These are phyloP conservation scores for Lasioglossum albipes DNA, from an alignment of 1,140 invertebrate genomes.

Conservation along the genomic window DNA sequence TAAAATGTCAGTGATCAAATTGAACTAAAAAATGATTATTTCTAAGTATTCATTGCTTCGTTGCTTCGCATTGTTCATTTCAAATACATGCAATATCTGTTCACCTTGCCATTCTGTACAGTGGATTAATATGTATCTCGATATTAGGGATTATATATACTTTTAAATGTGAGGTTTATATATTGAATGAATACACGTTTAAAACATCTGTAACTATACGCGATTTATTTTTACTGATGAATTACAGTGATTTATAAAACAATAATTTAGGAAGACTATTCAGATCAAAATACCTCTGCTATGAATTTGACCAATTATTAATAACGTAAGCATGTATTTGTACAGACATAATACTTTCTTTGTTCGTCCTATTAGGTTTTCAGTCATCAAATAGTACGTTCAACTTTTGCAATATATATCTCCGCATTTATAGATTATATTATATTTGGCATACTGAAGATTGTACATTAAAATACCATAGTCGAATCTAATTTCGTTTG, in stretches of 20 bases:
- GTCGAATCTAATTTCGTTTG: too few relatives aligned
- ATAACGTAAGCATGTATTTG: not conserved
- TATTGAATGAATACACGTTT: not conserved
- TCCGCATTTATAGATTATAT: not conserved
- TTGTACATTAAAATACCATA: not conserved
- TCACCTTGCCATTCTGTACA: not conserved
- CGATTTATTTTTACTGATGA: not conserved
- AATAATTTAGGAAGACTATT: not conserved
- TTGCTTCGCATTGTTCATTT: not conserved
- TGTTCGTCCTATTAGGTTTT: not conserved
- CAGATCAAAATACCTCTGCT: not conserved
- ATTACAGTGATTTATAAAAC: not conserved
- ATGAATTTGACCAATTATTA: not conserved
- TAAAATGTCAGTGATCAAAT: slow-evolving; percentile 35
- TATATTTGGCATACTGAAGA: not conserved
- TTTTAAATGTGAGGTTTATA: not conserved
- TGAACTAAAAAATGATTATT: slow-evolving; percentile 48
- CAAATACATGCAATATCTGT: not conserved
- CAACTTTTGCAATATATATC: not conserved
- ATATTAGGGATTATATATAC: not conserved
- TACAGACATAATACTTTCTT: not conserved
- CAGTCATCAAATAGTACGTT: not conserved
- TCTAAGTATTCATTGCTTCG: slow-evolving; percentile 27
- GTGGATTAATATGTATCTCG: not conserved
- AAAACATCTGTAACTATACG: not conserved